Conservation (phyloP, 2,797 vertebrate genomes). For the Ataeniobius toweri region DNA sequence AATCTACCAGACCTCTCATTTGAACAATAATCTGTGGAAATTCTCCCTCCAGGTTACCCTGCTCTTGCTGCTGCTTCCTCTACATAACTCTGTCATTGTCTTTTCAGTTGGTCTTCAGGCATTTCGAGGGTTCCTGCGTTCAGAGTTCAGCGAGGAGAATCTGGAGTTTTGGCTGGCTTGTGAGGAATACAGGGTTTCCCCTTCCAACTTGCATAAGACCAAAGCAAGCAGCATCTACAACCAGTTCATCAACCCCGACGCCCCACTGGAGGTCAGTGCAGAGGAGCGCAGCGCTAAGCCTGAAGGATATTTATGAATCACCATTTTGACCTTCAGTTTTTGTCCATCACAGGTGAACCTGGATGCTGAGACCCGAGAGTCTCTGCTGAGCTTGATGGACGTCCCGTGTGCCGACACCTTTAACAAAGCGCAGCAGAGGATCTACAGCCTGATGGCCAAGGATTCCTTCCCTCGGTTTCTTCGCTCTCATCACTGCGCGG, state of each 20-base stretch:
- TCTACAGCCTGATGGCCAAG: slow-evolving; percentile 84
- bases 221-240: slow-evolving; percentile 76
- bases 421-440: slow-evolving; percentile 78
- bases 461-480: slow-evolving; percentile 86
- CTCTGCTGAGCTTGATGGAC: slow-evolving; percentile 68
- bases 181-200: slow-evolving; percentile 75
- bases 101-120: slow-evolving; percentile 69
- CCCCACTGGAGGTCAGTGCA: slow-evolving; percentile 79
- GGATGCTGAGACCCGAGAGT: slow-evolving; percentile 81
- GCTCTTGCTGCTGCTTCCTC: background rate
- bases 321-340: background rate
- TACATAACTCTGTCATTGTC: background rate
- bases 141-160: slow-evolving; percentile 86
- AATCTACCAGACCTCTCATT: background rate
- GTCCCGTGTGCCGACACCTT: slow-evolving; percentile 71
- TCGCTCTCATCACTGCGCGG: slow-evolving; percentile 72
- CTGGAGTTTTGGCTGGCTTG: slow-evolving; percentile 85
- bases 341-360: slow-evolving; percentile 79
- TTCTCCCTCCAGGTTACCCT: background rate
- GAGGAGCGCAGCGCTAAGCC: background rate
- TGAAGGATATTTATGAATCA: background rate
- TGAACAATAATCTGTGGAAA: background rate
- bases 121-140: slow-evolving; percentile 80
- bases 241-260: slow-evolving; percentile 78
- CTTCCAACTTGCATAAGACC: slow-evolving; percentile 49